Conservation (phyloP, 2,113 vertebrate species). For the Otus sunia region DNA sequence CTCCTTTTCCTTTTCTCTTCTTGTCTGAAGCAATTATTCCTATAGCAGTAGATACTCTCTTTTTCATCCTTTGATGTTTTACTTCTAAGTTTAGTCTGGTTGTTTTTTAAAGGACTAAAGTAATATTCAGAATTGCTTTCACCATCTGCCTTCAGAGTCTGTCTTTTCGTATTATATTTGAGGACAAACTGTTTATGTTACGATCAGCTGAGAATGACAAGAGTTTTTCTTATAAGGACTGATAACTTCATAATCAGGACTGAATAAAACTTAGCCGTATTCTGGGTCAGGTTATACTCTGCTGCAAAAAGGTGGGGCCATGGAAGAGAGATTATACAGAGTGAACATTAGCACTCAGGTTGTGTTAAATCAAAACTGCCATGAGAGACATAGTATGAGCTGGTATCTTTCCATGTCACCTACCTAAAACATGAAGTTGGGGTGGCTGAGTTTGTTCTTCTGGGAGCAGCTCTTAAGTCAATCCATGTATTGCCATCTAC, state of each 20-base stretch:
- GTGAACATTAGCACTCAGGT: not conserved
- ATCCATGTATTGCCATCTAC: not conserved
- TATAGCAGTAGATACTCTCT: slow-evolving; percentile 6
- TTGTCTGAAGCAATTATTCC: slow-evolving; percentile 48
- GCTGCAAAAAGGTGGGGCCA: not conserved
- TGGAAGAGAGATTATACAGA: not conserved
- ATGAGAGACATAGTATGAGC: not conserved
- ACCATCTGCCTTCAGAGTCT: slow-evolving; percentile 50
- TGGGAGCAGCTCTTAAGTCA: not conserved
- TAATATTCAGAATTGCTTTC: slow-evolving; percentile 38
- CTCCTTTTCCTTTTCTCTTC: slow-evolving; percentile 9
- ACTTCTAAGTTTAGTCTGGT: slow-evolving; percentile 37
- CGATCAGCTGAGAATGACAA: not conserved
- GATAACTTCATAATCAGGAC: not conserved
- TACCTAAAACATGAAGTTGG: not conserved
- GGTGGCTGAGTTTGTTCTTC: not conserved
- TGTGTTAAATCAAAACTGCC: not conserved
- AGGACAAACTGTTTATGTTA: not conserved
- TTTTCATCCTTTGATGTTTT: slow-evolving; percentile 40
- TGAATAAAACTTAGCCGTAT: not conserved
- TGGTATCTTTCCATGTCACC: not conserved
- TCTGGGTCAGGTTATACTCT: not conserved
- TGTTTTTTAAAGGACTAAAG: slow-evolving; percentile 20
- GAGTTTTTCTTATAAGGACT: not conserved
- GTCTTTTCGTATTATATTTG: not conserved